phyloP scores from a whole-genome alignment of 2,888 invertebrate species.

The Bruchidius siliquastri region DNA sequence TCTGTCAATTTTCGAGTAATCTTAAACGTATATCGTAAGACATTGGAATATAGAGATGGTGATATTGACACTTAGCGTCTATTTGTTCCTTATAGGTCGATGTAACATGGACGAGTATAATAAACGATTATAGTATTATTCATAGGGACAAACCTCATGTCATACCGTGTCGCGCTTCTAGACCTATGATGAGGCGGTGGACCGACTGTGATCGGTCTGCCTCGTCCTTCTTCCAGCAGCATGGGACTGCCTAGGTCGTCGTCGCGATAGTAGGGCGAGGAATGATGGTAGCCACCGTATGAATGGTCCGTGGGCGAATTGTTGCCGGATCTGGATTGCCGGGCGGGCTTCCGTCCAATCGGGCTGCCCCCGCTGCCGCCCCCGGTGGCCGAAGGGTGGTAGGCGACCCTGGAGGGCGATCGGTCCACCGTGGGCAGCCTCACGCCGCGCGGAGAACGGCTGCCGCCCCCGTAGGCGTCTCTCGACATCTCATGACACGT shows the following conservation, averaged over 20 bases:
- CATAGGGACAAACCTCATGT: neutral
- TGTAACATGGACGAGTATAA: too few relatives aligned
- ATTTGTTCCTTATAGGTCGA: too few relatives aligned
- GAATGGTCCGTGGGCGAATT: slow-evolving; percentile 55
- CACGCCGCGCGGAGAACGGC: slow-evolving; percentile 65
- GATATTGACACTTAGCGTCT: too few relatives aligned
- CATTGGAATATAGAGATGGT: too few relatives aligned
- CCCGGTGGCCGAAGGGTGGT: slow-evolving; percentile 24
- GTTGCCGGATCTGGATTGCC: slow-evolving; percentile 55
- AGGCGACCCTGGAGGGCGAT: slow-evolving; percentile 79
- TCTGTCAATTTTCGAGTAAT: too few relatives aligned
- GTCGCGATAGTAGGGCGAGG: slow-evolving; percentile 71
- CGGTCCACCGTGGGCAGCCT: slow-evolving; percentile 86
- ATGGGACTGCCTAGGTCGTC: slow-evolving; percentile 84
- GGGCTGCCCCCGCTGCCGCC: slow-evolving; percentile 54
- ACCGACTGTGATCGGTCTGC: slow-evolving; percentile 52
- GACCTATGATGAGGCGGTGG: slow-evolving; percentile 64
- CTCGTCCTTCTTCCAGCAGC: slow-evolving; percentile 64
- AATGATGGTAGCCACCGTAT: slow-evolving; percentile 51
- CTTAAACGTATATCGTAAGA: too few relatives aligned
- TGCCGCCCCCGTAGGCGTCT: slow-evolving; percentile 59
- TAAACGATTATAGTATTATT: too few relatives aligned
- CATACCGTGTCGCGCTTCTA: slow-evolving; percentile 66
- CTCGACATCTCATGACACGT: slow-evolving; percentile 55
- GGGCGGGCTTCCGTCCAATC: slow-evolving; percentile 40